These are phyloP conservation scores for Synanthedon myopaeformis DNA, from an alignment of 2,888 invertebrate genomes.

Conservation along the genomic window DNA sequence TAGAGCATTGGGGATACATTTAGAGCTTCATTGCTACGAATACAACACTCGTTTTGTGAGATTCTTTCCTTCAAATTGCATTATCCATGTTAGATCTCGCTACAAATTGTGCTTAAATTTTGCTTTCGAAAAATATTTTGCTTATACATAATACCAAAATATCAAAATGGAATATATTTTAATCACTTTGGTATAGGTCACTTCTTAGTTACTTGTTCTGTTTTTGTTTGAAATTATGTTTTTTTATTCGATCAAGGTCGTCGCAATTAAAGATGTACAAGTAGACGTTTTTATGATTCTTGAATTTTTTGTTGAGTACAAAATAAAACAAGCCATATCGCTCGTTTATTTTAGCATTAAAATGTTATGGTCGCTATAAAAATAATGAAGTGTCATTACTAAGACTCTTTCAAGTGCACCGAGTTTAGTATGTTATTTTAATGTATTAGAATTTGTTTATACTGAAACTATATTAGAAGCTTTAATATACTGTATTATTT, in stretches of 20 bases:
- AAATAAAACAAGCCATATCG: background rate
- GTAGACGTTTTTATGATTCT: background rate
- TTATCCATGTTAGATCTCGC: background rate
- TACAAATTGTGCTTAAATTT: too few relatives aligned
- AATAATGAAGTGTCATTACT: background rate
- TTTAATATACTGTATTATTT: too few relatives aligned
- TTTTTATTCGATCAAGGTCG: constrained; percentile 25
- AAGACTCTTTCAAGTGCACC: background rate
- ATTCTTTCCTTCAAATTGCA: constrained; percentile 4
- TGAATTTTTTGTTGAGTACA: background rate
- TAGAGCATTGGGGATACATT: constrained; percentile 1
- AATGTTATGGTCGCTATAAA: background rate
- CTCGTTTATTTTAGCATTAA: background rate
- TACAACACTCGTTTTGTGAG: background rate
- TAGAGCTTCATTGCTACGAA: constrained; percentile 2
- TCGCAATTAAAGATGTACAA: constrained; percentile 7
- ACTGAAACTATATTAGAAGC: too few relatives aligned
- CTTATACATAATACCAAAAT: too few relatives aligned
- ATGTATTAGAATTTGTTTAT: too few relatives aligned
- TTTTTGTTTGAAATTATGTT: constrained; percentile 22
- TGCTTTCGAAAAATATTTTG: too few relatives aligned
- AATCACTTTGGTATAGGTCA: too few relatives aligned
- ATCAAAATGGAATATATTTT: too few relatives aligned
- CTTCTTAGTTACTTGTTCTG: constrained; percentile 7
- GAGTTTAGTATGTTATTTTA: too few relatives aligned